These are phyloP conservation scores for Catagonus wagneri DNA, from an alignment of 2,113 vertebrate species.

Conservation along the genomic window DNA sequence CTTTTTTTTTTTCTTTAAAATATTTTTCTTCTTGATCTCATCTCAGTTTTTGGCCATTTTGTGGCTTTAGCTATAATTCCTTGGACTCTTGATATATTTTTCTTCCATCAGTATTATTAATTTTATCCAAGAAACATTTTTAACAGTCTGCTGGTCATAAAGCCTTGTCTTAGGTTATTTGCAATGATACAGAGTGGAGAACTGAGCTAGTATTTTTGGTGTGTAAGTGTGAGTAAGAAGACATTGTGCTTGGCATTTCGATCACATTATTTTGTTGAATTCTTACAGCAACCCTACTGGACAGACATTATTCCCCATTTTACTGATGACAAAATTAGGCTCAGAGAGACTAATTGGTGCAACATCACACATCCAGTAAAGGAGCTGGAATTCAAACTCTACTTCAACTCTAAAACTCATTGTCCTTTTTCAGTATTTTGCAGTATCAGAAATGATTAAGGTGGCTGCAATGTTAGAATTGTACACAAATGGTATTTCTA, in stretches of 20 bases:
- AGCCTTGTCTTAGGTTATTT: not conserved
- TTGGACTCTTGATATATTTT: constrained; percentile 11
- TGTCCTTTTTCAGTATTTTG: constrained; percentile 13
- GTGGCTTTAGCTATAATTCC: not conserved
- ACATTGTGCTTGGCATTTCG: not conserved
- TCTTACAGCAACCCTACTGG: not conserved
- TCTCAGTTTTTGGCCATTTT: not conserved
- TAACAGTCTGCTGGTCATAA: not conserved
- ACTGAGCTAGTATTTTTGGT: not conserved
- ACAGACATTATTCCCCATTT: not conserved
- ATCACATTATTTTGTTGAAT: not conserved
- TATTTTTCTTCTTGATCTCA: not conserved
- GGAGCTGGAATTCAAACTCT: not conserved
- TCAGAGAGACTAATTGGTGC: not conserved
- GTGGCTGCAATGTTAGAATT: not conserved
- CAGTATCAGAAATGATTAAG: not conserved
- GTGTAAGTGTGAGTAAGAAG: not conserved
- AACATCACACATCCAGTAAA: not conserved
- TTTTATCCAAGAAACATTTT: not conserved
- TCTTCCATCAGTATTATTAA: not conserved
- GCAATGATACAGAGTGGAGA: not conserved
- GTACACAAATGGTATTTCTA: not conserved
- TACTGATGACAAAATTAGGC: not conserved
- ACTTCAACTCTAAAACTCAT: not conserved
- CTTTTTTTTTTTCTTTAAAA: not conserved